Percentiles rank a stretch among this genome's conserved stretches.
Evolutionary conservation across 2,797 vertebrate species (phyloP).

Genomic region (Syngnathus acus): DNA sequence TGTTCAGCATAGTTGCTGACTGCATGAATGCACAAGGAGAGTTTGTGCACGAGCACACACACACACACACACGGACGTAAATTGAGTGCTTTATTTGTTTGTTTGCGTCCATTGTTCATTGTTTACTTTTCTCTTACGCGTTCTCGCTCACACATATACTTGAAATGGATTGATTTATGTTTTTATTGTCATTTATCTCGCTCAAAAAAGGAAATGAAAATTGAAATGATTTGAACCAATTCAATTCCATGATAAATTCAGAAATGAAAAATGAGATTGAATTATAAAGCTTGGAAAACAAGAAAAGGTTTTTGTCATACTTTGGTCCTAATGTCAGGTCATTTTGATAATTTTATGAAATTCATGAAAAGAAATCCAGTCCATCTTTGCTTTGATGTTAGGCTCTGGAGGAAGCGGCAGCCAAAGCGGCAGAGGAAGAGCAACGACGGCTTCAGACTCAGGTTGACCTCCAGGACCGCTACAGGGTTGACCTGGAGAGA

Average conservation of each 20-base stretch:
- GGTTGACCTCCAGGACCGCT: slow-evolving; percentile 84
- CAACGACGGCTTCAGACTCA: slow-evolving; percentile 83
- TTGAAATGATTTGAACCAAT: too few relatives aligned
- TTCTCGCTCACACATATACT: neutral
- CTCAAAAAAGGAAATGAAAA: too few relatives aligned
- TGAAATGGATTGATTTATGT: too few relatives aligned
- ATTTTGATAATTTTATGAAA: neutral
- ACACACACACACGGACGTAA: slow-evolving; percentile 12
- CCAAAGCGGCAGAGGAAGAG: slow-evolving; percentile 83
- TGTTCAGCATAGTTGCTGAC: slow-evolving; percentile 18
- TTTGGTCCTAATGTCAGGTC: too few relatives aligned
- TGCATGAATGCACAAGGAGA: slow-evolving; percentile 42
- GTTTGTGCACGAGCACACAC: slow-evolving; percentile 7
- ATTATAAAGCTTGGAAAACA: too few relatives aligned
- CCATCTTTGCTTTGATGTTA: slow-evolving; percentile 33
- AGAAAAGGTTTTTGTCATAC: too few relatives aligned
- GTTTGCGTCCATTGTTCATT: slow-evolving; percentile 1
- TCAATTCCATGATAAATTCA: too few relatives aligned
- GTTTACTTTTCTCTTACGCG: neutral
- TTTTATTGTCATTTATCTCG: too few relatives aligned
- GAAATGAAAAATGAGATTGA: too few relatives aligned
- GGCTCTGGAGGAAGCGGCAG: slow-evolving; percentile 88
- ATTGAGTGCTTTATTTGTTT: neutral
- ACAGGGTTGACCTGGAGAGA: slow-evolving; percentile 84
- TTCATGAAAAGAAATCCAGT: too few relatives aligned